A percentile compares a stretch with the other conserved stretches of the same genome.
These are phyloP conservation scores for Zaprionus camerounensis DNA, from an alignment of 1,140 invertebrate species.

Conservation along the genomic window DNA sequence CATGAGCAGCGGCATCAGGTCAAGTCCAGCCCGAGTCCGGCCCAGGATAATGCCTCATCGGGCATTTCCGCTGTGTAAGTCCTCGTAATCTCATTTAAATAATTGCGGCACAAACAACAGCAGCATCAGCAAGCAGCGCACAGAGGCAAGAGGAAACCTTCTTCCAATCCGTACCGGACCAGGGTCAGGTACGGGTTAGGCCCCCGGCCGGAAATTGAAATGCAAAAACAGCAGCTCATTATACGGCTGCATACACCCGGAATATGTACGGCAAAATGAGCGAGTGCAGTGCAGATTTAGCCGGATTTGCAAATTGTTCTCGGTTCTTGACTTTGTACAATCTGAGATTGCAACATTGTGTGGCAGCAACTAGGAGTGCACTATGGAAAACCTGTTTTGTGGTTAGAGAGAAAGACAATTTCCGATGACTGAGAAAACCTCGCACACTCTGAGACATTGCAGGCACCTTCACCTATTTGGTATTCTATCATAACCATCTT, in stretches of 20 bases:
- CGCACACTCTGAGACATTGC: not conserved
- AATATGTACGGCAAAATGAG: constrained; percentile 14
- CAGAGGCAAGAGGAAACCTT: constrained; percentile 51
- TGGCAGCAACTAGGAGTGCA: not conserved
- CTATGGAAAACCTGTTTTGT: not conserved
- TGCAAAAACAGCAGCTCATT: constrained; percentile 81
- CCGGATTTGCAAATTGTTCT: constrained; percentile 8
- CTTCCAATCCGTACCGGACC: constrained; percentile 52
- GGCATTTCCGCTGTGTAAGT: constrained; percentile 76
- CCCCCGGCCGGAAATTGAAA: constrained; percentile 74
- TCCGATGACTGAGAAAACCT: not conserved
- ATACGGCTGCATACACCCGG: constrained; percentile 71
- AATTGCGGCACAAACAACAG: constrained; percentile 67
- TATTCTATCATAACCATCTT: constrained; percentile 3
- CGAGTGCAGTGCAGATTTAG: constrained; percentile 3
- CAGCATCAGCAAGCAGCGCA: not conserved
- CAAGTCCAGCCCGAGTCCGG: constrained; percentile 10
- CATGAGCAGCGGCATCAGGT: constrained; percentile 31
- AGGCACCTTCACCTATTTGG: not conserved
- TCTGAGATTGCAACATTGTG: not conserved
- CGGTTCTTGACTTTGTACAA: constrained; percentile 5
- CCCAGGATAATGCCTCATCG: constrained; percentile 52
- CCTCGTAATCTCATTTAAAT: constrained; percentile 81
- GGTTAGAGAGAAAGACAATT: not conserved
- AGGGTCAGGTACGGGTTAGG: constrained; percentile 30